phyloP scores from a whole-genome alignment of 2,113 vertebrate species.

The Apodemus sylvaticus region DNA sequence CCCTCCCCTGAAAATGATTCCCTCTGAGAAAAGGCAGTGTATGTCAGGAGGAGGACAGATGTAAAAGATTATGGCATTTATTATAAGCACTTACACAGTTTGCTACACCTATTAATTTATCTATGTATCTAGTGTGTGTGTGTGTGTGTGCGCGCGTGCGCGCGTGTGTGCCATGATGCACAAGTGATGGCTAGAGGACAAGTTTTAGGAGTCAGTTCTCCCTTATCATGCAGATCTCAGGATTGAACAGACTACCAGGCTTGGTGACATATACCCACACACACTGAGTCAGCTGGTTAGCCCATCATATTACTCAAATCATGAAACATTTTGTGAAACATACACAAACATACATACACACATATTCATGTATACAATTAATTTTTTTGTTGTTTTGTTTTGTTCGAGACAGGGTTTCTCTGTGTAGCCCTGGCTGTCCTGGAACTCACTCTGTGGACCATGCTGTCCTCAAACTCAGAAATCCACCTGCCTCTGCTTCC shows the following conservation, averaged over 20 bases:
- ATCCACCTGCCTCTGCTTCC: too few relatives aligned
- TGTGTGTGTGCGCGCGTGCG: neutral
- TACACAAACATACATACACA: too few relatives aligned
- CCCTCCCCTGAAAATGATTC: neutral
- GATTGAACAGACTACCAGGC: neutral
- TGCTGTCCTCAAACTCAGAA: too few relatives aligned
- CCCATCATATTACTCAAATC: neutral
- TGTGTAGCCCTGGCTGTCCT: too few relatives aligned
- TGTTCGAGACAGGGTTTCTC: too few relatives aligned
- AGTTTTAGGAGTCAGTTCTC: neutral
- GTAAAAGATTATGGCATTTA: neutral
- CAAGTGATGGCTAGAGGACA: neutral
- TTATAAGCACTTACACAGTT: neutral
- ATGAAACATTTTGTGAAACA: neutral
- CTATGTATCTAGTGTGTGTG: neutral
- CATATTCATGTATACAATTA: neutral
- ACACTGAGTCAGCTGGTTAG: neutral
- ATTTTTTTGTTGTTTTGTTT: neutral
- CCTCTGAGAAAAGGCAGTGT: neutral
- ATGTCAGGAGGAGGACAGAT: neutral
- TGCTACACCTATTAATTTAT: neutral
- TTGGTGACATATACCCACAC: neutral
- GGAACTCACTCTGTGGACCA: too few relatives aligned
- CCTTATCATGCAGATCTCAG: too few relatives aligned
- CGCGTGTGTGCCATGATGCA: neutral